Evolutionary conservation across 2,888 invertebrate genomes (phyloP).

Genomic region (Gibbula magus): DNA sequence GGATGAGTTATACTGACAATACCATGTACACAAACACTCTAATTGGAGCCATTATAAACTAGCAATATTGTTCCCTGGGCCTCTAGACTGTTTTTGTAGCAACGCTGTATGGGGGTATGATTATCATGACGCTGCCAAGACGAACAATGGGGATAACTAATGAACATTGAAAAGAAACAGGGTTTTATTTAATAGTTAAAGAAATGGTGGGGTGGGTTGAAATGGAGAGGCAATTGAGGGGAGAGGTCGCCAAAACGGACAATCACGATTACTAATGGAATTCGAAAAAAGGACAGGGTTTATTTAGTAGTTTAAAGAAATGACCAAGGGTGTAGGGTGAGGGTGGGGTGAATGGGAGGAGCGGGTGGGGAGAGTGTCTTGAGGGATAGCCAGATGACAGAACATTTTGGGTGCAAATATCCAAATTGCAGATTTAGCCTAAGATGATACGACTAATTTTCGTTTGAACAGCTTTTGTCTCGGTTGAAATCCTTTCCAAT

Average conservation of each 20-base stretch:
- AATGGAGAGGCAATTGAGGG: background rate
- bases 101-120: background rate
- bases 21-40: constrained; percentile 17
- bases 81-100: constrained; percentile 12
- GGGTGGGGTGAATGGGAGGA: background rate
- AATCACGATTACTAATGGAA: background rate
- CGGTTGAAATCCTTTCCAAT: constrained; percentile 18
- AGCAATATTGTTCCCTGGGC: constrained; percentile 7
- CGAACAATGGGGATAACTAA: background rate
- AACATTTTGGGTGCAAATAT: background rate
- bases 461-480: background rate
- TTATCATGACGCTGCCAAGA: background rate
- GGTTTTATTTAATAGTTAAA: background rate
- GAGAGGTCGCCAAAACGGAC: background rate
- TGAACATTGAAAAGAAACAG: background rate
- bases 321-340: background rate
- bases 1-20: background rate
- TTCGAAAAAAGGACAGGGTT: background rate
- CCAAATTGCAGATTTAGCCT: background rate
- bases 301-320: background rate
- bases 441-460: background rate
- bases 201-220: background rate
- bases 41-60: constrained; percentile 20
- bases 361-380: background rate
- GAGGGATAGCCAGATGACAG: background rate